Evolutionary conservation across 2,113 vertebrate species (phyloP), one percentile per base, ranked within the genome.

Genomic region (Zootoca vivipara): DNA sequence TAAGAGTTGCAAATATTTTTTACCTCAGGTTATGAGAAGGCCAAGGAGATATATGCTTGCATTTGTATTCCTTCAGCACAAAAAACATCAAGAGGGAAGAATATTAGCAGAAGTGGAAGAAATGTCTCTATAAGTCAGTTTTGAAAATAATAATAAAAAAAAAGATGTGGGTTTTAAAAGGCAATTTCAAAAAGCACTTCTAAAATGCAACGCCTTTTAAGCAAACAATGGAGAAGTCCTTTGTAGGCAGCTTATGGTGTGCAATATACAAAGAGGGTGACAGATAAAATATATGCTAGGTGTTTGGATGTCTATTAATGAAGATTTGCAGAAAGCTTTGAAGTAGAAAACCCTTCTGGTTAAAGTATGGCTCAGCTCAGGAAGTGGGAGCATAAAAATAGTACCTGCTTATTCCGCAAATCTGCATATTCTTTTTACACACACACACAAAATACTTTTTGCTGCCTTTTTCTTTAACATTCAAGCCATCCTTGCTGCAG

Each of bases 341-440:
- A 89, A 94, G 87, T 95, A 93, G 91, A 93, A 94, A 93, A 85
- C 87, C 73, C 89, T 91, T 82, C 74, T 89, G 91, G 92, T 93
- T 93, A 87, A 94, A 96, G 4, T 79, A 81, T 89, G 83, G 75
- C 91, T 92, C 87, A 83, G 75, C 40, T 62, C 42, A 89, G 87
- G 89, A 92, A 92, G 0, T 78, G 13, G 69, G 1, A 78, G 83
- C 83, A 58, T 90, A 89, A 89, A 94, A 89, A 91, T 83, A 79
- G 28, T 10, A 92, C 28, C 79, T 84, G 12, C 78, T 92, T 89
- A 82, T 80, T 92, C 58, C 56, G n/a, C 26, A 82, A 56, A 67
- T 81, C 46, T 38, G 74, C 85, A 93, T 88, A 75, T 87, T 90
- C 67, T 88, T 82, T 74, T 92, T 85, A 92, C 90, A 84, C 46